Conservation (phyloP, 1,140 invertebrate genomes). For the Brachionus manjavacas region DNA sequence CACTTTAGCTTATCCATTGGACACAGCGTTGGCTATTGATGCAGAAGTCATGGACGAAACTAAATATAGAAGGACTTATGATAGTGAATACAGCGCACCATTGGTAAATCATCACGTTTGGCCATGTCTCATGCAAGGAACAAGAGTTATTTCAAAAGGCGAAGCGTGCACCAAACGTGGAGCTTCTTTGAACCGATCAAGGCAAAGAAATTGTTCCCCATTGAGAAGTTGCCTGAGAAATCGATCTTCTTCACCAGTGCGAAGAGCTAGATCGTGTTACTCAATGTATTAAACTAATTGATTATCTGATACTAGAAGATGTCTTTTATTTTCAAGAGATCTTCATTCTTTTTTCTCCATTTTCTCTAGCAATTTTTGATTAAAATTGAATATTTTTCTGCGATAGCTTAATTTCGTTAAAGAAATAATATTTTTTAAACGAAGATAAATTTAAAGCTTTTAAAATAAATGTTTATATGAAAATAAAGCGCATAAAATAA, state of each 20-base stretch:
- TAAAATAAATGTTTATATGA: neutral
- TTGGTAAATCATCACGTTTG: slow-evolving; percentile 57
- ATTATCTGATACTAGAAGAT: neutral
- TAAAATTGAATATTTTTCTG: neutral
- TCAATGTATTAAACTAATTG: slow-evolving; percentile 15
- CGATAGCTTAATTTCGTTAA: neutral
- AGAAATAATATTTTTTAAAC: neutral
- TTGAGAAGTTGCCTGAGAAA: slow-evolving; percentile 35
- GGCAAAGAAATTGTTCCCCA: slow-evolving; percentile 29
- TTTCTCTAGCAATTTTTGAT: neutral
- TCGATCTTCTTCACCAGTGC: slow-evolving; percentile 1
- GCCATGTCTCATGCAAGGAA: slow-evolving; percentile 53
- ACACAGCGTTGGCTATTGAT: slow-evolving; percentile 52
- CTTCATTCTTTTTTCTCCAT: neutral
- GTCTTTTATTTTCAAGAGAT: neutral
- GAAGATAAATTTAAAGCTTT: neutral
- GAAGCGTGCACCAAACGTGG: slow-evolving; percentile 53
- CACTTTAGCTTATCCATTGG: slow-evolving; percentile 54
- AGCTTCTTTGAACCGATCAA: slow-evolving; percentile 48
- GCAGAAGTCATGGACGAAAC: slow-evolving; percentile 55
- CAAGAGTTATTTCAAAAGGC: slow-evolving; percentile 50
- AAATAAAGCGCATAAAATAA: neutral
- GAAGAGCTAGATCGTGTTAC: slow-evolving; percentile 36
- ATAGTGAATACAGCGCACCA: slow-evolving; percentile 56
- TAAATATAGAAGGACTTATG: slow-evolving; percentile 57